These are phyloP conservation scores for Chrysochloris asiatica DNA, from an alignment of 2,113 vertebrate genomes.

Conservation along the genomic window DNA sequence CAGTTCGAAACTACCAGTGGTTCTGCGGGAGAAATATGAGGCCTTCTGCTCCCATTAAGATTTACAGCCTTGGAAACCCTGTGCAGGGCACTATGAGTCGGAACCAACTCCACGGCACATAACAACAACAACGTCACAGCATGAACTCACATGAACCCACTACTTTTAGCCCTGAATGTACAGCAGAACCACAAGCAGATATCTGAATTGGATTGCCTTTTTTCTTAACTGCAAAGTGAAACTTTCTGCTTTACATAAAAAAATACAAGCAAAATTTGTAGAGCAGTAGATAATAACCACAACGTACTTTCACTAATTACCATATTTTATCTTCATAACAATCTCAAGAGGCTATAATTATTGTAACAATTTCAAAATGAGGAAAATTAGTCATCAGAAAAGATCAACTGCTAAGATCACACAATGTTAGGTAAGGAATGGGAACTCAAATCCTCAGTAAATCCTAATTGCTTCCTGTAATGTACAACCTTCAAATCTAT, in stretches of 20 bases:
- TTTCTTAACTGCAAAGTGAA: neutral
- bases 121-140: no score
- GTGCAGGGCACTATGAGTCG: no score
- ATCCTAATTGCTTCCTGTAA: neutral
- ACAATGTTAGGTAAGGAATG: neutral
- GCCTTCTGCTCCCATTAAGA: no score
- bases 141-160: neutral
- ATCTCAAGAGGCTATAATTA: neutral
- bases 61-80: no score
- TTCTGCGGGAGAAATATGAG: no score
- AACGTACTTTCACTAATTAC: neutral
- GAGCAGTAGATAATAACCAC: neutral
- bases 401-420: neutral
- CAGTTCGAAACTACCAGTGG: no score
- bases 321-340: neutral
- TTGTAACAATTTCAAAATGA: neutral
- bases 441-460: neutral
- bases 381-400: slow-evolving; percentile 2
- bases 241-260: neutral
- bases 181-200: neutral
- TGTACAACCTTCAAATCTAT: neutral
- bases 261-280: neutral
- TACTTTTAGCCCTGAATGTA: neutral
- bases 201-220: neutral
- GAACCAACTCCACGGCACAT: no score